Base-by-base conservation (phyloP, 2,797 vertebrate genomes). In the Lagocephalus sceleratus region DNA sequence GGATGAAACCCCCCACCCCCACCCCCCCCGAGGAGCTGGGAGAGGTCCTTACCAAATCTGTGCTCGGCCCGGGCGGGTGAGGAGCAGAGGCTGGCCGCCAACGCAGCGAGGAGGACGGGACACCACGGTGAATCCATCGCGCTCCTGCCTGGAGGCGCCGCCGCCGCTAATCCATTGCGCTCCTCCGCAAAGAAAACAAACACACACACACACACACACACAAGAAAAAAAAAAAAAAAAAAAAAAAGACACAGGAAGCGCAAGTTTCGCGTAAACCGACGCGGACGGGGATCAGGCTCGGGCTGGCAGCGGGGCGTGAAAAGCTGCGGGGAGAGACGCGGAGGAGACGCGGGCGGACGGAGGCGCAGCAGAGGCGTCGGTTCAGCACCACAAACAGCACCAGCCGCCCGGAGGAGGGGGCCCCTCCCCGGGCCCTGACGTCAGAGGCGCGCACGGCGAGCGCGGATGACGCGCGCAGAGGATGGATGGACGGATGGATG, bases 381-480 rank as follows among this genome's bases (percentile, higher is more conserved):
- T 84, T 90, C 88, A 90, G 89, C 85, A 90, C 86, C 88, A 84
- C 83, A 82, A 84, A 88, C 90, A 90, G 88, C 85, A 21, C 69
- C 66, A n/a, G 40, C 79, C 77, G 81, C 71, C 20, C 61, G 66
- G 57, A 47, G 43, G 57, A 81, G 60, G 76, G 76, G 87, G 88
- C 86, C 89, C 88, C 87, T 82, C 91, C 88, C 78, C 66, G 60
- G 52, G 21, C 42, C 45, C 50, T 92, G 89, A 92, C 90, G 89
- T 92, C 90, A 92, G 67, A 56, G 32, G 11, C 73, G 66, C 79
- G 66, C 86, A 69, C 50, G 78, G 74, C 12, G 74, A 72, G 57
- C 54, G 60, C 51, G 51, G 76, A 68, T 21, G 73, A 57, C 26
- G 73, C 61, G 63, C 11, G 60, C 66, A 59, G 61, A 76, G 45